Evolutionary conservation across 1,140 invertebrate genomes (phyloP).

Genomic region (Ptiloglossa arizonensis): DNA sequence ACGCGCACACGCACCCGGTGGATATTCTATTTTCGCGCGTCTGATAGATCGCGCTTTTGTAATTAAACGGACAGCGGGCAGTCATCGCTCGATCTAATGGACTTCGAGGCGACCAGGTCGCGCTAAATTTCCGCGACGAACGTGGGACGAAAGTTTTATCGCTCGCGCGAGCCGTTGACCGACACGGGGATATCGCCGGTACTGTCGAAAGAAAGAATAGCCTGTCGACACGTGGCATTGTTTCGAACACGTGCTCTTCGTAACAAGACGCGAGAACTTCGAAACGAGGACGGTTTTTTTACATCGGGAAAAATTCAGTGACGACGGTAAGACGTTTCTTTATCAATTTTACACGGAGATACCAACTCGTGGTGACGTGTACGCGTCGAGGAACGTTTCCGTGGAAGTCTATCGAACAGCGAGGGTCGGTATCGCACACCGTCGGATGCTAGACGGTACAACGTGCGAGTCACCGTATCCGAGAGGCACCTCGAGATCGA

Average conservation of each 20-base stretch:
- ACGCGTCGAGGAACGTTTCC: no score
- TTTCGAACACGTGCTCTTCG: background rate
- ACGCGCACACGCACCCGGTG: no score
- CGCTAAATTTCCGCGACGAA: background rate
- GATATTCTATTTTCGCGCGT: constrained; percentile 38
- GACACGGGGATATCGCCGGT: background rate
- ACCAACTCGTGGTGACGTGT: no score
- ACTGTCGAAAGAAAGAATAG: background rate
- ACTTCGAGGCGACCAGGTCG: background rate
- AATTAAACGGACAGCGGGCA: constrained; percentile 40
- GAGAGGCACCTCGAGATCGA: background rate
- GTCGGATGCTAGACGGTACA: constrained; percentile 36
- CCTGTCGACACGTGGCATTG: background rate
- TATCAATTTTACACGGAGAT: no score
- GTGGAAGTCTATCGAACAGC: no score
- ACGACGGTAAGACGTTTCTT: no score
- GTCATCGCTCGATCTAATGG: constrained; percentile 40
- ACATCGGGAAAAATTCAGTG: background rate
- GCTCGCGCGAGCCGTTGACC: no score
- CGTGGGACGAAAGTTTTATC: constrained; percentile 11
- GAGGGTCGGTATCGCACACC: background rate
- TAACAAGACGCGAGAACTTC: background rate
- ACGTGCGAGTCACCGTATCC: no score
- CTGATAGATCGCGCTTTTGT: constrained; percentile 43
- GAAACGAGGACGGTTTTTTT: background rate